phyloP scores from a whole-genome alignment of 2,113 vertebrate species.

The Bungarus multicinctus region DNA sequence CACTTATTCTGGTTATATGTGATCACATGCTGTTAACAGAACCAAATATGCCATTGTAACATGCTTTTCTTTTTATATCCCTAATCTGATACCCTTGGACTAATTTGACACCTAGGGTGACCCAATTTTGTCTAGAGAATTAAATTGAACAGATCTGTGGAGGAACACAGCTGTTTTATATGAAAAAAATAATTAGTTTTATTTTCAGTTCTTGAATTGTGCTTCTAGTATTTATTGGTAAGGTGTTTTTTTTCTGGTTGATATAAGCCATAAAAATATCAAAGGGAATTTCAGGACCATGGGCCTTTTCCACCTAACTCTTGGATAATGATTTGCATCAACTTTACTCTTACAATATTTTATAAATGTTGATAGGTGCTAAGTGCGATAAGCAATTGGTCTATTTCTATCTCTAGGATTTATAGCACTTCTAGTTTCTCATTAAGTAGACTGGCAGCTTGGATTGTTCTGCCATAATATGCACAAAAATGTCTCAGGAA shows the following conservation, averaged over 20 bases:
- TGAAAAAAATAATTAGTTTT: constrained; percentile 3
- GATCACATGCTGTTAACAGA: background rate
- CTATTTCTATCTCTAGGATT: background rate
- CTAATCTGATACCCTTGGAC: background rate
- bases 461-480: no score
- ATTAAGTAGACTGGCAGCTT: background rate
- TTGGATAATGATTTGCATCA: background rate
- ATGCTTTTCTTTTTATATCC: background rate
- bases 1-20: constrained; percentile 32
- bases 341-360: background rate
- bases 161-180: background rate
- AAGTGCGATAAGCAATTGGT: background rate
- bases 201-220: background rate
- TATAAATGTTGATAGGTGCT: background rate
- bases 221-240: background rate
- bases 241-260: background rate
- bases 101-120: background rate
- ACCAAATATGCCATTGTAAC: constrained; percentile 1
- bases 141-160: background rate
- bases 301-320: background rate
- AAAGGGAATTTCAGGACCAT: background rate
- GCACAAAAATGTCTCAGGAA: no score
- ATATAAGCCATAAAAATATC: background rate
- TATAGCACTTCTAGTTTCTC: background rate
- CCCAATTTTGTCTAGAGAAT: background rate